A percentile compares a stretch with the other conserved stretches of the same genome.
phyloP scores from a whole-genome alignment of 2,888 invertebrate genomes.

The Nomada lathburiana region DNA sequence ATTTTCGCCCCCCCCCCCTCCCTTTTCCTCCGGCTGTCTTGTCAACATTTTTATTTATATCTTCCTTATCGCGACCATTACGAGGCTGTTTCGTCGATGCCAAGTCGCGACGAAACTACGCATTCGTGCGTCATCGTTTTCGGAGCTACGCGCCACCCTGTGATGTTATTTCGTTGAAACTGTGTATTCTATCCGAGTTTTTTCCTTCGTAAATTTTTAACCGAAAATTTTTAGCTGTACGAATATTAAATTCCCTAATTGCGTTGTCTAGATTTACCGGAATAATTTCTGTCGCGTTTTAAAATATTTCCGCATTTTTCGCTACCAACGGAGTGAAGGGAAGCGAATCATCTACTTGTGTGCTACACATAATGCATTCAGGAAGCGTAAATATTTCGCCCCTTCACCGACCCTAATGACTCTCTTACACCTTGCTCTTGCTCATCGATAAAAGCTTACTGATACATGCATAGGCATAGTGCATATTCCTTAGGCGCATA shows the following conservation, averaged over 20 bases:
- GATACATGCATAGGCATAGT: conserved; percentile 28
- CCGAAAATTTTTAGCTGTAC: background rate
- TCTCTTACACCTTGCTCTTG: background rate
- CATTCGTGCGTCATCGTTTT: conserved; percentile 57
- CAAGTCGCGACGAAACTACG: conserved; percentile 25
- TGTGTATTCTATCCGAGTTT: background rate
- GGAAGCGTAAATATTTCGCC: too few relatives aligned
- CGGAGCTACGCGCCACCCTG: conserved; percentile 50
- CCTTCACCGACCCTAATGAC: too few relatives aligned
- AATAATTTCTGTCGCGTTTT: too few relatives aligned
- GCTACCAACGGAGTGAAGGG: too few relatives aligned
- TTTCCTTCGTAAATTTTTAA: background rate
- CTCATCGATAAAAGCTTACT: conserved; percentile 35
- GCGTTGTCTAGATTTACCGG: too few relatives aligned
- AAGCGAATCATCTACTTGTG: too few relatives aligned
- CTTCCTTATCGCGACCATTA: conserved; percentile 22
- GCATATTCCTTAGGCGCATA: conserved; percentile 25
- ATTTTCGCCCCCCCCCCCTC: background rate
- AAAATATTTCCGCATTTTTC: too few relatives aligned
- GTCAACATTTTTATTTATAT: conserved; percentile 16
- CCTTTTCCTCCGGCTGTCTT: background rate
- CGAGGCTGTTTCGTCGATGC: conserved; percentile 21
- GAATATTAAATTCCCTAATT: too few relatives aligned
- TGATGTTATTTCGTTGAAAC: conserved; percentile 25
- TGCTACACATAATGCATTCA: too few relatives aligned